Conservation (phyloP, 2,888 invertebrate species). For the Cinara cedri region DNA sequence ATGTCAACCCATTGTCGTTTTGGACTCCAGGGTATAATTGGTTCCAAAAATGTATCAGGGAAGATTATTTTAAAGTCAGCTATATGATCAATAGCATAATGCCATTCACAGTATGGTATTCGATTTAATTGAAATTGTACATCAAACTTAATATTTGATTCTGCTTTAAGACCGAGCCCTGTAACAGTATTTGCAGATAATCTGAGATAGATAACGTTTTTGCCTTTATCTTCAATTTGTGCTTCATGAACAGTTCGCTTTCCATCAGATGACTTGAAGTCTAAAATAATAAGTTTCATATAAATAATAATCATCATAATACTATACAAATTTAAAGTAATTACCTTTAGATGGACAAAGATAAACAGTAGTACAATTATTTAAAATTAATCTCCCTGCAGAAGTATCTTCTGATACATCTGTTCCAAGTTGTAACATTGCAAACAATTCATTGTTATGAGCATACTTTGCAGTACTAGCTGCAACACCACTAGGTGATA, state of each 20-base stretch:
- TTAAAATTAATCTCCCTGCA: constrained; percentile 78
- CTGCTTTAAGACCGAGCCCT: constrained; percentile 69
- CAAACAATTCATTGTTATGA: constrained; percentile 77
- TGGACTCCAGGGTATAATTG: constrained; percentile 74
- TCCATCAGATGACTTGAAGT: constrained; percentile 57
- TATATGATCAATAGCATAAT: constrained; percentile 79
- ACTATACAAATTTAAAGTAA: constrained; percentile 45
- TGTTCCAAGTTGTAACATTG: constrained; percentile 73
- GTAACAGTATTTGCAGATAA: constrained; percentile 72
- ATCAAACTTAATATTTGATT: constrained; percentile 72
- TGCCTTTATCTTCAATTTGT: constrained; percentile 79
- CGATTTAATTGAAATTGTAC: constrained; percentile 83
- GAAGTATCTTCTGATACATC: constrained; percentile 82
- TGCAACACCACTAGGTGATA: constrained; percentile 73
- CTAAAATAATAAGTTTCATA: constrained; percentile 14
- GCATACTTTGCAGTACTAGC: constrained; percentile 79
- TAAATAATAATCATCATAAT: constrained; percentile 36
- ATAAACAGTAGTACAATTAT: constrained; percentile 69
- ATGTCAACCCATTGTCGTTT: constrained; percentile 63
- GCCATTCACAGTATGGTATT: constrained; percentile 83
- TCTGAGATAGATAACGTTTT: constrained; percentile 77
- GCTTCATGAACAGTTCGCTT: constrained; percentile 73
- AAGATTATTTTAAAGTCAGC: constrained; percentile 75
- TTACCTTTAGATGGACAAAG: constrained; percentile 55
- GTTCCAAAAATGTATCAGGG: constrained; percentile 71